Evolutionary conservation across 2,888 invertebrate species (phyloP).

Genomic region (Caenorhabditis sulstoni): DNA sequence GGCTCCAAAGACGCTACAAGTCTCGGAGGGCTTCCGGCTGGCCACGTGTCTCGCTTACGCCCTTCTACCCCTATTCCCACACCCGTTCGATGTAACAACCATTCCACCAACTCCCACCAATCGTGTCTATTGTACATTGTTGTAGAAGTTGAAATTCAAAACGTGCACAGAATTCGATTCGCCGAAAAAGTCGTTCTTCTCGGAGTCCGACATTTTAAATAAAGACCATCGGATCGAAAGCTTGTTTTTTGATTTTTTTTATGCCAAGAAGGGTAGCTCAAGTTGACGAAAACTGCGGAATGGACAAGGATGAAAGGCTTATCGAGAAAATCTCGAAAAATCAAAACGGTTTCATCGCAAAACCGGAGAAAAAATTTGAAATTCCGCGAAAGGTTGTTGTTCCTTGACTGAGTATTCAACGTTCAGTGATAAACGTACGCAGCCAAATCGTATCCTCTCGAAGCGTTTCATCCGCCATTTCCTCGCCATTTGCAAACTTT

Average conservation of each 20-base stretch:
- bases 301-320: no score
- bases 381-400: no score
- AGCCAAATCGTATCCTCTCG: no score
- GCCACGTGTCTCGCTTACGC: slow-evolving; percentile 70
- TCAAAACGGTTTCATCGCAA: no score
- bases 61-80: slow-evolving; percentile 24
- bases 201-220: slow-evolving; percentile 27
- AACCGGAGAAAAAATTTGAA: no score
- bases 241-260: slow-evolving; percentile 2
- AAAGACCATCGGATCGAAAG: slow-evolving; percentile 54
- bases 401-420: no score
- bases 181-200: slow-evolving; percentile 12
- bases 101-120: slow-evolving; percentile 8
- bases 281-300: no score
- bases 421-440: no score
- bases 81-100: slow-evolving; percentile 38
- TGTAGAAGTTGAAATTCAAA: slow-evolving; percentile 58
- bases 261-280: no score
- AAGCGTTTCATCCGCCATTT: no score
- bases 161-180: slow-evolving; percentile 54
- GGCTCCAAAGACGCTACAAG: slow-evolving; percentile 31
- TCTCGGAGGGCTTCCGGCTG: slow-evolving; percentile 62
- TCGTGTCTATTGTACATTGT: slow-evolving; percentile 60
- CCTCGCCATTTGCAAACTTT: no score
- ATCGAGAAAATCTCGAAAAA: no score